Evolutionary conservation across 2,113 vertebrate species (phyloP).

Genomic region (Rhegmatorhina hoffmannsi): DNA sequence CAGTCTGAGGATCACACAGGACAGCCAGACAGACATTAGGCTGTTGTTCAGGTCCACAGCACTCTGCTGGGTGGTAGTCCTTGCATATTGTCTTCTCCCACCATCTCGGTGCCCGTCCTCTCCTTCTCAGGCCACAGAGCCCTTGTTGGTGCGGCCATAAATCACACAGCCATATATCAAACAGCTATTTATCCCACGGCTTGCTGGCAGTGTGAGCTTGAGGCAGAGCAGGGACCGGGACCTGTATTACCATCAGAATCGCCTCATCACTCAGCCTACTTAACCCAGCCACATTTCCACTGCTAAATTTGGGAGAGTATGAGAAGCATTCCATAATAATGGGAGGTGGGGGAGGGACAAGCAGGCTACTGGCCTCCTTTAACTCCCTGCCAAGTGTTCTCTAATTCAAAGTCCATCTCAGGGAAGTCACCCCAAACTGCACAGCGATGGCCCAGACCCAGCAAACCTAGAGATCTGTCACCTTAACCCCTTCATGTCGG

Average conservation of each 20-base stretch:
- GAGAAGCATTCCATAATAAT: conserved; percentile 19
- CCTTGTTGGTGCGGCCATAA: too few species aligned
- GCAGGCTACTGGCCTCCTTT: conserved; percentile 10
- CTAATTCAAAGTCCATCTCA: neutral
- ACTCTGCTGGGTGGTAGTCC: neutral
- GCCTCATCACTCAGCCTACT: neutral
- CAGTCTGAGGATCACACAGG: neutral
- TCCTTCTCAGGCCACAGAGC: neutral
- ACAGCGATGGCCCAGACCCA: neutral
- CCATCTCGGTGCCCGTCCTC: too few species aligned
- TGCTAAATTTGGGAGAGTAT: conserved; percentile 54
- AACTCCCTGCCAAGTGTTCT: conserved; percentile 1
- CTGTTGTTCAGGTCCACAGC: neutral
- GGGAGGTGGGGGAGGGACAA: neutral
- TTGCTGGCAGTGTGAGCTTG: neutral
- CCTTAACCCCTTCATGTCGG: neutral
- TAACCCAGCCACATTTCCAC: neutral
- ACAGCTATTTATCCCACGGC: neutral
- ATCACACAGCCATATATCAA: neutral
- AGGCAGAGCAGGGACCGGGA: neutral
- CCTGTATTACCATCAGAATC: neutral
- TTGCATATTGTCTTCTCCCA: neutral
- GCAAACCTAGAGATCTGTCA: neutral
- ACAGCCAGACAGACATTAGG: neutral
- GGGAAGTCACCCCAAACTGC: neutral